Evolutionary conservation across 92 coral and sea anemone species (phyloP).

Genomic region (Siderastrea siderea): DNA sequence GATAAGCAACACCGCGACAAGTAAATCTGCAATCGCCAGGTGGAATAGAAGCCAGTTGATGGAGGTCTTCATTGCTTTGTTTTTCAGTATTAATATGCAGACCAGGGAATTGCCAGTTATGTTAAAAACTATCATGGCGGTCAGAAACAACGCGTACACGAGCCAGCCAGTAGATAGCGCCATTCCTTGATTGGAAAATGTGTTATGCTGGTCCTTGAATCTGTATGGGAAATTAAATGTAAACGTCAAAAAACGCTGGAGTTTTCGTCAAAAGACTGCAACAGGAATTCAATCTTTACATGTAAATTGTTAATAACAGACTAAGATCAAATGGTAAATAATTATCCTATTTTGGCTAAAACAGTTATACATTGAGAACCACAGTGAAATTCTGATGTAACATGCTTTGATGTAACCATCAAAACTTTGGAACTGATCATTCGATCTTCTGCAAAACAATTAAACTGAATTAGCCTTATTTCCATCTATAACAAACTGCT

Average conservation of each 20-base stretch:
- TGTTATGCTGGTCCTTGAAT: not conserved
- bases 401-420: too few species aligned
- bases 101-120: constrained; percentile 33
- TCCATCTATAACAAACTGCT: not conserved
- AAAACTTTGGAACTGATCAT: too few species aligned
- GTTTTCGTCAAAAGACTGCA: too few species aligned
- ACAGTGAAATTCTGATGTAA: too few species aligned
- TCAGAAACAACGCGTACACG: not conserved
- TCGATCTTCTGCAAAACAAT: too few species aligned
- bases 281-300: too few species aligned
- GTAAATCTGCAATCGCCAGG: constrained; percentile 30
- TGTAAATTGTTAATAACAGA: too few species aligned
- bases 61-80: constrained; percentile 25
- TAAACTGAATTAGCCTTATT: too few species aligned
- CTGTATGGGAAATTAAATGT: not conserved
- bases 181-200: not conserved
- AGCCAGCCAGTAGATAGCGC: not conserved
- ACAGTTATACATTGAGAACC: too few species aligned
- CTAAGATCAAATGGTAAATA: too few species aligned
- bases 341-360: too few species aligned
- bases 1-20: constrained; percentile 24
- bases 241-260: not conserved
- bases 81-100: constrained; percentile 10
- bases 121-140: constrained; percentile 11
- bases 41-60: constrained; percentile 43